Evolutionary conservation across 2,888 invertebrate genomes (phyloP).

Genomic region (Ametastegia equiseti): DNA sequence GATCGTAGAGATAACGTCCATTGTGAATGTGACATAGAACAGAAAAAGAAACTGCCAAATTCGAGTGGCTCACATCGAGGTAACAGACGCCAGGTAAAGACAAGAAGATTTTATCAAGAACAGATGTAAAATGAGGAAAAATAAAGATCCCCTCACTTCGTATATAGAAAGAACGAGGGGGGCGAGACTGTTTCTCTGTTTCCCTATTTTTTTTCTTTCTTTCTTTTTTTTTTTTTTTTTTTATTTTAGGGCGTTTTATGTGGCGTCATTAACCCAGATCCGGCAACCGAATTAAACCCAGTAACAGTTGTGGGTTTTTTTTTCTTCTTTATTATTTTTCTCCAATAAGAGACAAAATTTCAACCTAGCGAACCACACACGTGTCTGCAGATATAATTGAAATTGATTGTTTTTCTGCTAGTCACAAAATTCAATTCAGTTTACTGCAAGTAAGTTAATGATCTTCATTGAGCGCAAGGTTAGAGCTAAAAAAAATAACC

Average conservation of each 20-base stretch:
- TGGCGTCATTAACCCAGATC: constrained; percentile 33
- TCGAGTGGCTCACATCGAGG: not conserved
- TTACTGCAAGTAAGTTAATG: not conserved
- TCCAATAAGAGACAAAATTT: not conserved
- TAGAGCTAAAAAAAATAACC: not conserved
- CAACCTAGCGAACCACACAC: not conserved
- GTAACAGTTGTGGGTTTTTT: not conserved
- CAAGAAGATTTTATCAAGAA: not conserved
- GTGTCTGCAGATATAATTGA: not conserved
- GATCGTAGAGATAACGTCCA: not conserved
- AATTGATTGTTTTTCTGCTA: not conserved
- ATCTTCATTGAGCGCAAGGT: not conserved
- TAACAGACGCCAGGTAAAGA: not conserved
- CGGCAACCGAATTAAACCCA: constrained; percentile 21
- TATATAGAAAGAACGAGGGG: not conserved
- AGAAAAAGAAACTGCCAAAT: not conserved
- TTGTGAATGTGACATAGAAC: not conserved
- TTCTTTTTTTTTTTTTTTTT: not conserved
- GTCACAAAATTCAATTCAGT: not conserved
- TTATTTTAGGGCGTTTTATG: not conserved
- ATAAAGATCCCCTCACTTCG: not conserved
- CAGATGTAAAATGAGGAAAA: not conserved
- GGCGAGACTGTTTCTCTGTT: not conserved
- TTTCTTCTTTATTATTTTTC: too few species aligned
- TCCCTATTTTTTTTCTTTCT: not conserved